Evolutionary conservation across 2,113 vertebrate genomes (phyloP), one percentile per base, ranked within the genome.

Genomic region (Aplodontia rufa): DNA sequence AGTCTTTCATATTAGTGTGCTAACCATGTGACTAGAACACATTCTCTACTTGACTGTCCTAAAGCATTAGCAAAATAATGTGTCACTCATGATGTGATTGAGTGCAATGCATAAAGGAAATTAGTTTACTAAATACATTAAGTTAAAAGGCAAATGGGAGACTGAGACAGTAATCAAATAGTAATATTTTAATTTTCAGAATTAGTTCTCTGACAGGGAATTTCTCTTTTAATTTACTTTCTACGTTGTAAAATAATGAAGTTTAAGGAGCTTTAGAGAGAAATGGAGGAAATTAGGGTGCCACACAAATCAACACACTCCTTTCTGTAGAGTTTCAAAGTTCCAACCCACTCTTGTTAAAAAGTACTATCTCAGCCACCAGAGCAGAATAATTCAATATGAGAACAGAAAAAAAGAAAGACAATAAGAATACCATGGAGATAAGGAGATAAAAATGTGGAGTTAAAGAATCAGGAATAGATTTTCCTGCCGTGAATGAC

Each of bases 81-180:
- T 92, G 97, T 96, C 96, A 95, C 42, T 91, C 47, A 6, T 6
- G n/a, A 94, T 75, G 88, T 28, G 74, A 93, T 42, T 79, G 91
- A 91, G 47, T 2, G 30, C 75, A 91, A 87, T 75, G 51, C 42
- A 76, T 51, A 86, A 86, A 97, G 97, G 97, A 96, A 96, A 97
- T 97, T 85, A 87, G 96, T 89, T 94, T 94, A 95, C 95, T 90
- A 87, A 85, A 88, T 87, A 86, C 79, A 96, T 97, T 97, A 91
- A 64, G 78, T 83, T 96, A 94, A 96, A 95, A 96, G 91, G 91
- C 82, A 91, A 93, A 75, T 53, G 74, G 89, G 91, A 91, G 79
- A 90, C 45, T 47, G 64, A 86, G 91, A 82, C 55, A 66, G 93
- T 95, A 85, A 91, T 90, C 78, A 91, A 76, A 95, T 3, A 37